Evolutionary conservation across 2,113 vertebrate genomes (phyloP), one percentile per base, ranked within the genome.

Genomic region (Dendrocopos noguchii): DNA sequence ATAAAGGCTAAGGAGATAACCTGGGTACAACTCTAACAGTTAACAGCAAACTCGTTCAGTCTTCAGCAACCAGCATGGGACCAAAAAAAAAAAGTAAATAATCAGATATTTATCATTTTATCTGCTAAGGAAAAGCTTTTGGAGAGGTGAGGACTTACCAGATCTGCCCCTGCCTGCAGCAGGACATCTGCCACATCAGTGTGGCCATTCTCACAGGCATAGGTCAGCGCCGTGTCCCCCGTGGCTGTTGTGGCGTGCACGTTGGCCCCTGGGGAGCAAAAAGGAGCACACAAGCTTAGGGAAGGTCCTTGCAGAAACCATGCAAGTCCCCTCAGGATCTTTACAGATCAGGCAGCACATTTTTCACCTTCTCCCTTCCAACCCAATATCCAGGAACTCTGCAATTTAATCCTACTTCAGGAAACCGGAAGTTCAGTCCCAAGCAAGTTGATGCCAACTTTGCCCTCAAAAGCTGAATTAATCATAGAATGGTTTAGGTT

Each of bases 171-270:
- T 76, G 99, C 99, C 96, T 99, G 99, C 84, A 99, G 98, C 88
- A 99, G 96, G 91, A 99, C 99, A 88, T 99, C 99, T 28, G 99
- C 99, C 85, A 99, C 99, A 93, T 99, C 99, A 0, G 99, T 99
- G 92, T 99, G 99, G 88, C 99, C 99, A 15, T 99, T 99, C 96
- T 99, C 99, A 97, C 99, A 99, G 22, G 99, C 99, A 0, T 99
- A 99, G 1, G 99, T 99, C 95, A 99, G 97, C 1, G 99, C 99
- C 5, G 99, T 99, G 97, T 99, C 99, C 14, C 99, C 99, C 3
- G 99, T 99, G 21, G 99, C 99, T 60, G 99, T 99, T 47, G 99
- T 99, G 57, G 99, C 99, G 7, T 99, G 99, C 78, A 99, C 99
- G 8, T 99, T 99, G 68, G 99, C 99, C 92, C 99, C 99, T 99